These are phyloP conservation scores for Lepus europaeus DNA, from an alignment of 2,113 vertebrate genomes.

Conservation along the genomic window DNA sequence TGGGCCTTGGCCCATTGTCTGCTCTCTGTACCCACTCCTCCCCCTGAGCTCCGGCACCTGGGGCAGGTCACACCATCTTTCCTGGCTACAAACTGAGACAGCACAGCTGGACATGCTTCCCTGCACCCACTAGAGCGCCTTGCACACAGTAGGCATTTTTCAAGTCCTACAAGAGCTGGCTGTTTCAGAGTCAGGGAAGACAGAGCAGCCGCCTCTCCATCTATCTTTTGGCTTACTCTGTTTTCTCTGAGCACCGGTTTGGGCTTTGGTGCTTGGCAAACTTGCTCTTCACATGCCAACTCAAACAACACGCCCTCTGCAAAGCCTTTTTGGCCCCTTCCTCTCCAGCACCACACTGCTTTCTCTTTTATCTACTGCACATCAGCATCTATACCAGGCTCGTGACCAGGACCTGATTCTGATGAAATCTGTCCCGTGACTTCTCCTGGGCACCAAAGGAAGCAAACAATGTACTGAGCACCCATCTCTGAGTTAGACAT, in stretches of 20 bases:
- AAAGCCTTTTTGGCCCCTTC: neutral
- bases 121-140: neutral
- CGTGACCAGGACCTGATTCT: neutral
- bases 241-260: neutral
- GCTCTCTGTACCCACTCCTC: neutral
- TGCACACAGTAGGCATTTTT: neutral
- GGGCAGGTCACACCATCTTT: neutral
- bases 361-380: neutral
- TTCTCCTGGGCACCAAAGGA: conserved; percentile 29
- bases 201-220: neutral
- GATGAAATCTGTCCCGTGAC: neutral
- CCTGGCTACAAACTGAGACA: neutral
- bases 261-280: neutral
- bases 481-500: neutral
- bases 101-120: neutral
- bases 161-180: neutral
- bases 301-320: neutral
- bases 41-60: neutral
- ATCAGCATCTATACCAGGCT: neutral
- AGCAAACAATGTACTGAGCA: conserved; percentile 24
- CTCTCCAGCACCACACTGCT: neutral
- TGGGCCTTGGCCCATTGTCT: neutral
- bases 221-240: neutral
- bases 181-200: neutral
- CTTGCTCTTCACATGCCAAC: neutral